Conservation (phyloP, 2,797 vertebrate species). For the Coracias cyanogaster region DNA sequence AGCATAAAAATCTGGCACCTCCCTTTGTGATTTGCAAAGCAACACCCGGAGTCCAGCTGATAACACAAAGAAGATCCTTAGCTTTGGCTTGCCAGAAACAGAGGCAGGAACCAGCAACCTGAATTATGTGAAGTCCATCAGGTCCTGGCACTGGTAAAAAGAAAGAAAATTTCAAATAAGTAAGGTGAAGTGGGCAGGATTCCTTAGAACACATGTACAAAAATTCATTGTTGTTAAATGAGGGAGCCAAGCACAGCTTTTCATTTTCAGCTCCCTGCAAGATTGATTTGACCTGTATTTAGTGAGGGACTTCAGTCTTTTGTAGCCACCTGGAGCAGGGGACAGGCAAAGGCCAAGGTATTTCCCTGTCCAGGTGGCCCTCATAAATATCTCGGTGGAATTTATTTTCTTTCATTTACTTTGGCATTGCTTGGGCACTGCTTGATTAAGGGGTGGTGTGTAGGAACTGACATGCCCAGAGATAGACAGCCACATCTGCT, state of each 20-base stretch:
- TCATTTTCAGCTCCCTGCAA: constrained; percentile 47
- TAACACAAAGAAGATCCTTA: constrained; percentile 28
- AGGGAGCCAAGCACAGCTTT: constrained; percentile 42
- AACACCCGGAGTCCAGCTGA: neutral
- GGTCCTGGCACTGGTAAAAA: neutral
- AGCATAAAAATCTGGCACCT: neutral
- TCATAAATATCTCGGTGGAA: constrained; percentile 79
- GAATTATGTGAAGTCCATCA: neutral
- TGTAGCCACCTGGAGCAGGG: constrained; percentile 60
- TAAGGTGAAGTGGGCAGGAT: constrained; percentile 9
- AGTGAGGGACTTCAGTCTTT: constrained; percentile 56
- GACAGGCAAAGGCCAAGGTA: constrained; percentile 62
- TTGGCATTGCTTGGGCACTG: constrained; percentile 77
- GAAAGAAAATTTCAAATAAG: constrained; percentile 36
- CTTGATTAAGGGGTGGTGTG: constrained; percentile 75
- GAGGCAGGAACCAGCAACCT: neutral
- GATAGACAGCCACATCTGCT: constrained; percentile 81
- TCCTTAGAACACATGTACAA: neutral
- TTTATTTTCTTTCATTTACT: constrained; percentile 84
- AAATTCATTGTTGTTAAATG: constrained; percentile 47
- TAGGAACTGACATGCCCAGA: constrained; percentile 69
- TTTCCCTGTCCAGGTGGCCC: constrained; percentile 78
- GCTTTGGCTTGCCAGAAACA: neutral
- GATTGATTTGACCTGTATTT: constrained; percentile 58
- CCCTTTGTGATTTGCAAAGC: neutral